Conservation (phyloP, 2,888 invertebrate species). For the Lycaena phlaeas region DNA sequence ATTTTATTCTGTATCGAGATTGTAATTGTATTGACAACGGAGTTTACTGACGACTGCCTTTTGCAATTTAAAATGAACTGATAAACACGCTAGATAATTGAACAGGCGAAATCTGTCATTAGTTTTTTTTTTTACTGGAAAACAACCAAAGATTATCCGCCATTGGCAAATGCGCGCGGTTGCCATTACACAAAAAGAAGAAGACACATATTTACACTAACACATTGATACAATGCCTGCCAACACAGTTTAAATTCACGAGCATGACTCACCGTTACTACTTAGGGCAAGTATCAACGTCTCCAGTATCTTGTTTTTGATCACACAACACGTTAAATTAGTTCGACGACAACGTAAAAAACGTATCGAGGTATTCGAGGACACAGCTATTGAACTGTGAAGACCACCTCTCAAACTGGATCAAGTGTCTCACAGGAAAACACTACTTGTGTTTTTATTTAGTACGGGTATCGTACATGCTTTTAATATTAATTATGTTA, state of each 20-base stretch:
- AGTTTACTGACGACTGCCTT: too few relatives aligned
- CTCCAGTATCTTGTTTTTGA: not conserved
- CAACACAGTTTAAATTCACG: not conserved
- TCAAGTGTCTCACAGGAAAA: slow-evolving; percentile 26
- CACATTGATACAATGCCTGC: too few relatives aligned
- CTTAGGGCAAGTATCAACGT: not conserved
- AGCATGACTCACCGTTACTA: not conserved
- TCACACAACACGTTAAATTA: slow-evolving; percentile 7
- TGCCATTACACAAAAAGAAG: too few relatives aligned
- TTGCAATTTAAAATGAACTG: too few relatives aligned
- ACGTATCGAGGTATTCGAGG: slow-evolving; percentile 24
- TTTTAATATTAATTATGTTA: not conserved
- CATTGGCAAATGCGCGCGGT: too few relatives aligned
- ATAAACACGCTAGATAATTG: too few relatives aligned
- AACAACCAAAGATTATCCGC: too few relatives aligned
- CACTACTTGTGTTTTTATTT: slow-evolving; percentile 22
- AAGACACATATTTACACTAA: too few relatives aligned
- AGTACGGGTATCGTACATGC: slow-evolving; percentile 13
- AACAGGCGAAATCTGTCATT: too few relatives aligned
- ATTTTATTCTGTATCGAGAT: too few relatives aligned
- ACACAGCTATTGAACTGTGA: slow-evolving; percentile 25
- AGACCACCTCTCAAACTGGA: slow-evolving; percentile 26
- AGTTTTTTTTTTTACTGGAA: too few relatives aligned
- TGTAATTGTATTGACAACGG: too few relatives aligned
- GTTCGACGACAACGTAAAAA: slow-evolving; percentile 18